Evolutionary conservation across 1,140 invertebrate genomes (phyloP).

Genomic region (Thrips palmi): DNA sequence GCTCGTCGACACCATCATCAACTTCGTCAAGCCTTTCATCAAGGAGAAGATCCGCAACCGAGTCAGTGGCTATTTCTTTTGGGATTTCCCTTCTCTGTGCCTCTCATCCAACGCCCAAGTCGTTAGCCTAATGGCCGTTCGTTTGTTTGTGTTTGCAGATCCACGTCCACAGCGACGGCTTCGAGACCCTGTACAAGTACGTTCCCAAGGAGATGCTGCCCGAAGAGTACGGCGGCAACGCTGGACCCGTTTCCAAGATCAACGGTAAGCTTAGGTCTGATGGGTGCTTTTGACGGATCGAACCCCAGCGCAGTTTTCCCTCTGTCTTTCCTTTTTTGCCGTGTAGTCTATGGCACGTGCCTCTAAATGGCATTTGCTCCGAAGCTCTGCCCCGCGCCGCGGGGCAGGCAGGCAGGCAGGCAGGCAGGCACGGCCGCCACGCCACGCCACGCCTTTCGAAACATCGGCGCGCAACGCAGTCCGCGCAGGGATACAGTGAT

Average conservation of each 20-base stretch:
- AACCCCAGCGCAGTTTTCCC: neutral
- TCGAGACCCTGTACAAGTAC: slow-evolving; percentile 54
- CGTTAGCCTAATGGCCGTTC: too few relatives aligned
- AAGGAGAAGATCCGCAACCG: slow-evolving; percentile 71
- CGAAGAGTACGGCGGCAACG: slow-evolving; percentile 56
- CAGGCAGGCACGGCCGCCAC: too few relatives aligned
- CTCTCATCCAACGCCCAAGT: too few relatives aligned
- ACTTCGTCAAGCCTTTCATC: slow-evolving; percentile 64
- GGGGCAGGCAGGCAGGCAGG: too few relatives aligned
- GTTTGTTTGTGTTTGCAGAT: slow-evolving; percentile 26
- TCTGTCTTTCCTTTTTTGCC: neutral
- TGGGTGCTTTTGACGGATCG: neutral
- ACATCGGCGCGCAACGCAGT: too few relatives aligned
- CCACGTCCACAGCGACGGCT: slow-evolving; percentile 43
- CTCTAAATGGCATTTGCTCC: too few relatives aligned
- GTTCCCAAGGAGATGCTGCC: slow-evolving; percentile 60
- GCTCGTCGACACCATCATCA: slow-evolving; percentile 60
- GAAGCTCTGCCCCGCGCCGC: too few relatives aligned
- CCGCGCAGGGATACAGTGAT: too few relatives aligned
- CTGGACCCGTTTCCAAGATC: slow-evolving; percentile 44
- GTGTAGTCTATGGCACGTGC: neutral
- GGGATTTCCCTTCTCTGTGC: too few relatives aligned
- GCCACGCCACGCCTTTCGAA: too few relatives aligned
- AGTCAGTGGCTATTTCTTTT: too few relatives aligned
- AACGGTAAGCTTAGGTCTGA: slow-evolving; percentile 31